A percentile compares a stretch with the other conserved stretches of the same genome.
Evolutionary conservation across 1,140 invertebrate species (phyloP).

Genomic region (Stenopsyche tienmushanensis): DNA sequence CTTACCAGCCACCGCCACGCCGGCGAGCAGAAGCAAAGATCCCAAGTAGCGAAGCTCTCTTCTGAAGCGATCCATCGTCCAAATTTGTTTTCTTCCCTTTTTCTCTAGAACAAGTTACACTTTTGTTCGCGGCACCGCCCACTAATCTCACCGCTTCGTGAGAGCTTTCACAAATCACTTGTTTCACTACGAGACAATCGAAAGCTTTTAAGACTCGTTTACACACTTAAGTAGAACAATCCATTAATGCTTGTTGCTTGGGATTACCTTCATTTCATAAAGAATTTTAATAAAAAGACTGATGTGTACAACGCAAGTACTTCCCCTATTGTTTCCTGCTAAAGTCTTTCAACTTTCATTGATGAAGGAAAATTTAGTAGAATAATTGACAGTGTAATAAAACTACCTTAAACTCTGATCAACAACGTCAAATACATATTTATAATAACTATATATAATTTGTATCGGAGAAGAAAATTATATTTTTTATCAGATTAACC

Average conservation of each 20-base stretch:
- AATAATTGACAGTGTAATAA: neutral
- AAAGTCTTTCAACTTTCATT: no score
- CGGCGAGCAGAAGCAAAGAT: constrained; percentile 12
- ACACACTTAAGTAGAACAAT: neutral
- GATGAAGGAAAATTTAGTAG: no score
- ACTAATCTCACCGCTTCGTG: neutral
- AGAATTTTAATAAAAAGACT: neutral
- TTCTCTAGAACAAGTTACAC: constrained; percentile 12
- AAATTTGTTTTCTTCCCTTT: constrained; percentile 1
- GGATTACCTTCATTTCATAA: neutral
- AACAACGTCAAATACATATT: neutral
- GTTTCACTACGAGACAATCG: constrained; percentile 17
- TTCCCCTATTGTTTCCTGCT: neutral
- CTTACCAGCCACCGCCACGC: constrained; percentile 6
- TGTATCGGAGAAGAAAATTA: no score
- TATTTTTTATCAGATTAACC: no score
- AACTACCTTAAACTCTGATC: neutral
- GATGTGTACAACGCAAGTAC: neutral
- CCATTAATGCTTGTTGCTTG: neutral
- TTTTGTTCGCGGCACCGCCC: constrained; percentile 6
- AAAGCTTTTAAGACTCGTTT: constrained; percentile 14
- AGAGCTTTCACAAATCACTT: constrained; percentile 24
- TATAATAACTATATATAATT: no score
- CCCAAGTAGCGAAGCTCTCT: constrained; percentile 11
- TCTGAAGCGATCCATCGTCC: constrained; percentile 16